These are phyloP conservation scores for Chamaea fasciata DNA, from an alignment of 2,113 vertebrate genomes.

Conservation along the genomic window DNA sequence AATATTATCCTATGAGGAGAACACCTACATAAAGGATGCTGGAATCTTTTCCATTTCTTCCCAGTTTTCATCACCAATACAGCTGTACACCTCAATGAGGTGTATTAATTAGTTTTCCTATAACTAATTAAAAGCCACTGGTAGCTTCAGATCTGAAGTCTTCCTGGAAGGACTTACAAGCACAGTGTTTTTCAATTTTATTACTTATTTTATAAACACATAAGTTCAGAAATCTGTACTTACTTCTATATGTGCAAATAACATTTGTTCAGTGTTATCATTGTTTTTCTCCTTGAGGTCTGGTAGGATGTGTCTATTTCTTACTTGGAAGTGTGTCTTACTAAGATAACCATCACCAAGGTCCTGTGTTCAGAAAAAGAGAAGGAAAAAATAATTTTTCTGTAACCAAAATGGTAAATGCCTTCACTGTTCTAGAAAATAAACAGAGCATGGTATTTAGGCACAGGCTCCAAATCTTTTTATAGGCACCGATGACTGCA, in stretches of 20 bases:
- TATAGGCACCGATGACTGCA: background rate
- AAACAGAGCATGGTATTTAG: background rate
- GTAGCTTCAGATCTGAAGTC: background rate
- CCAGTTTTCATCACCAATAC: background rate
- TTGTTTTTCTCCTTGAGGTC: background rate
- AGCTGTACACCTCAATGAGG: background rate
- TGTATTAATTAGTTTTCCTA: background rate
- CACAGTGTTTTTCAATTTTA: background rate
- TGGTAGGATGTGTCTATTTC: background rate
- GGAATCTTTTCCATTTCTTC: background rate
- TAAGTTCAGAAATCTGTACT: constrained; percentile 32
- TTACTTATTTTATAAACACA: background rate
- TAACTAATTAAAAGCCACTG: background rate
- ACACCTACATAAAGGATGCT: background rate
- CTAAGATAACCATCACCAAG: constrained; percentile 72
- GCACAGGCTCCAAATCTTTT: constrained; percentile 3
- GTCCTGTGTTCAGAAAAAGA: constrained; percentile 61
- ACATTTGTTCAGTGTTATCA: background rate
- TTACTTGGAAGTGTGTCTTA: constrained; percentile 69
- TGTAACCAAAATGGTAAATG: background rate
- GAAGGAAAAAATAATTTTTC: background rate
- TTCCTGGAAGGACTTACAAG: background rate
- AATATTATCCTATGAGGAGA: background rate
- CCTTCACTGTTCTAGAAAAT: background rate
- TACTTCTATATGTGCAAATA: constrained; percentile 59